These are phyloP conservation scores for Sorex araneus DNA, from an alignment of 2,113 vertebrate genomes.

Conservation along the genomic window DNA sequence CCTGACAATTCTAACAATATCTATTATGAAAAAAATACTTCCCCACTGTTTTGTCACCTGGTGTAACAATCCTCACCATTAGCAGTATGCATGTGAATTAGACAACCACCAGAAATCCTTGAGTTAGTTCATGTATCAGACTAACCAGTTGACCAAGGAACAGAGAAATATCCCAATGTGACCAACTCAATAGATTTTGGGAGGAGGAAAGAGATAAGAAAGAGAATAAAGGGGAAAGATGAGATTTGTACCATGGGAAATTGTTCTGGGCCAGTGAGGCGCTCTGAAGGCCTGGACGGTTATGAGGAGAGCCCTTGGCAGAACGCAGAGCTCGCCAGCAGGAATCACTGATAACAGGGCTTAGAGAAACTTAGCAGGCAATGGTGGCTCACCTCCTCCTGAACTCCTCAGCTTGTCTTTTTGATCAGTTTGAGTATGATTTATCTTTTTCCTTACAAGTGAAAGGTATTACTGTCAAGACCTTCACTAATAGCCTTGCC, in stretches of 20 bases:
- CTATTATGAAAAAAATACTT: background rate
- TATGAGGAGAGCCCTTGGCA: background rate
- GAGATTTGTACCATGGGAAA: background rate
- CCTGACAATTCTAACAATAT: background rate
- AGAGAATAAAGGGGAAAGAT: background rate
- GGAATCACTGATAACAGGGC: background rate
- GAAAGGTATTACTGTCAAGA: constrained; percentile 70
- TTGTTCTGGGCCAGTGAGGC: background rate
- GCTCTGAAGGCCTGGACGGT: background rate
- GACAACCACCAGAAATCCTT: no score
- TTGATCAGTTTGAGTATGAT: constrained; percentile 69
- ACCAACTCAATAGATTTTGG: background rate
- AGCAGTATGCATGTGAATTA: background rate
- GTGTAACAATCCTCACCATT: background rate
- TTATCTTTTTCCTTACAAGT: constrained; percentile 71
- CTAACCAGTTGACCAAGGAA: background rate
- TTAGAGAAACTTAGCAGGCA: constrained; percentile 36
- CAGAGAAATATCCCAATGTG: background rate
- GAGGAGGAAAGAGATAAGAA: background rate
- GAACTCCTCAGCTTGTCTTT: constrained; percentile 69
- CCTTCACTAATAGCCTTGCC: constrained; percentile 61
- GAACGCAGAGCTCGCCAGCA: background rate
- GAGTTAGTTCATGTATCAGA: background rate
- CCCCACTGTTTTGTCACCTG: background rate
- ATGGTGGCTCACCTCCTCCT: constrained; percentile 55